phyloP scores from a whole-genome alignment of 2,797 vertebrate genomes.

The Huso huso region DNA sequence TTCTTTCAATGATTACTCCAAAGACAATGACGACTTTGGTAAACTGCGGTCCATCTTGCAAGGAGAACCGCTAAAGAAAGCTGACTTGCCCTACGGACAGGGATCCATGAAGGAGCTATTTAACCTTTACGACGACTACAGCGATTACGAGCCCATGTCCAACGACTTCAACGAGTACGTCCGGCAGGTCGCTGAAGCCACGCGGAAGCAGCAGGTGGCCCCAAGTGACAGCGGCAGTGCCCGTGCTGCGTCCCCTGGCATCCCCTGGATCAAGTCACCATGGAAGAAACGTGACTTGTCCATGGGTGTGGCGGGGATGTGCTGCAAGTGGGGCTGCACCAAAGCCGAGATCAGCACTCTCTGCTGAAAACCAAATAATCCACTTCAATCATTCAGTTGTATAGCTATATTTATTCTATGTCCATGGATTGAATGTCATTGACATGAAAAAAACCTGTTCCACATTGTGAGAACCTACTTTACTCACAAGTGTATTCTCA shows the following conservation, averaged over 20 bases:
- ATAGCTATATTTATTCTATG: slow-evolving; percentile 12
- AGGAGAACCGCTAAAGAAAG: slow-evolving; percentile 12
- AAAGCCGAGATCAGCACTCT: slow-evolving; percentile 68
- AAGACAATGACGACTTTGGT: slow-evolving; percentile 19
- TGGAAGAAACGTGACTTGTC: slow-evolving; percentile 63
- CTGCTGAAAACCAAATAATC: slow-evolving; percentile 58
- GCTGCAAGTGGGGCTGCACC: slow-evolving; percentile 76
- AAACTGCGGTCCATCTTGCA: slow-evolving; percentile 20
- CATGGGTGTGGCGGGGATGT: slow-evolving; percentile 61
- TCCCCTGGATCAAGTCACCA: slow-evolving; percentile 33
- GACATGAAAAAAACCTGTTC: not conserved
- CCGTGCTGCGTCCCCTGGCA: slow-evolving; percentile 17
- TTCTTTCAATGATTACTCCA: slow-evolving; percentile 24
- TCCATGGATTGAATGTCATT: slow-evolving; percentile 23
- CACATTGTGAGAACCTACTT: slow-evolving; percentile 14
- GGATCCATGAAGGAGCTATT: slow-evolving; percentile 47
- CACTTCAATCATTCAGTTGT: slow-evolving; percentile 2
- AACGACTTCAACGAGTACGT: slow-evolving; percentile 10
- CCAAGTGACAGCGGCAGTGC: not conserved
- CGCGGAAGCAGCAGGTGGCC: slow-evolving; percentile 6
- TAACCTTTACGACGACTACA: slow-evolving; percentile 21
- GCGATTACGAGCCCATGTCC: slow-evolving; percentile 14
- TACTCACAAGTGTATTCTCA: too few species aligned
- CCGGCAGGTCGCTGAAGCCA: slow-evolving; percentile 6
- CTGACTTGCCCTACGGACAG: slow-evolving; percentile 16